Base-by-base conservation (phyloP, 92 coral and sea anemone genomes). In the Epizoanthus rinbou region DNA sequence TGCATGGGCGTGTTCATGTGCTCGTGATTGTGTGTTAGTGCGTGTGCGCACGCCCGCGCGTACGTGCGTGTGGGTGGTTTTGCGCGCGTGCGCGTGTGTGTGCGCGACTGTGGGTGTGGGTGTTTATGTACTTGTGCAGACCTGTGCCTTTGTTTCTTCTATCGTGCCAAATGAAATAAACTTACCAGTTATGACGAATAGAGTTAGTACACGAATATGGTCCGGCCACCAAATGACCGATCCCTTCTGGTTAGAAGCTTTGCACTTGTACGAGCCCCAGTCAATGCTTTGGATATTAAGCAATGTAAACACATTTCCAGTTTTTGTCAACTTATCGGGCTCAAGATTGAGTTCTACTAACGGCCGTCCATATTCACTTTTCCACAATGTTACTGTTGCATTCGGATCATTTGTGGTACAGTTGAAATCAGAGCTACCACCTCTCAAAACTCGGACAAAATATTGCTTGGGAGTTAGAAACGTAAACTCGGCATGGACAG, bases 291-390 rank as follows among this genome's bases (percentile, higher is more conserved):
- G 47, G 8, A 33, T 16, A 41, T 67, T 6, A 13, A 14, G 21
- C 73, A 67, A 67, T 14, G 73, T 67, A 9, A 67, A 67, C 19
- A 67, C 50, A 67, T 67, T 16, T 17, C 73, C 73, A 67, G 15
- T 33, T 19, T 67, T 33, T 41, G 15, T 67, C 35, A 67, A 41
- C 39, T 67, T 67, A 4, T 41, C 73, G 17, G 50, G 73, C 2
- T 33, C 10, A n/a, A 67, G 73, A 0, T 16, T 1, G 7, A 9
- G 5, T 5, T 67, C 4, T 14, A 3, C 47, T 1, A 15, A 16
- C 11, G 35, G 35, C 18, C 4, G 0, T 15, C 37, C 37, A 4
- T 4, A 18, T 4, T 3, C 4, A 8, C 21, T 28, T 18, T 37
- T 19, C n/a, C 17, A n/a, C 73, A 67, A 67, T 7, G 73, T 15